phyloP scores from a whole-genome alignment of 2,797 vertebrate species.

The Sebastes hopkinsi region DNA sequence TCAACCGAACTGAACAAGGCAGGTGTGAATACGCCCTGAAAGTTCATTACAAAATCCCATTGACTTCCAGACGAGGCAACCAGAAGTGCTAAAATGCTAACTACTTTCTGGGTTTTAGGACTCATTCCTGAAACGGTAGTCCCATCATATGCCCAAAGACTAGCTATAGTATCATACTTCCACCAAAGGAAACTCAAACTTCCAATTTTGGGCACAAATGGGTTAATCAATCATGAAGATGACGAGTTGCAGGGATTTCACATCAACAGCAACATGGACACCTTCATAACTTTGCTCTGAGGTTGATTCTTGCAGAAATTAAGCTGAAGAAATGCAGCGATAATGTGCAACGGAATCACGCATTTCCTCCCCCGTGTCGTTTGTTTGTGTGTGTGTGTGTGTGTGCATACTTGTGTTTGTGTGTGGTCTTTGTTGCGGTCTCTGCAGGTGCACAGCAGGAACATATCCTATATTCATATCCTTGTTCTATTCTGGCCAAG shows the following conservation, averaged over 20 bases:
- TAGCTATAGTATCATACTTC: no score
- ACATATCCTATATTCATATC: slow-evolving; percentile 85
- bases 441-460: slow-evolving; percentile 80
- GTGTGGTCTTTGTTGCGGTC: slow-evolving; percentile 69
- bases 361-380: slow-evolving; percentile 69
- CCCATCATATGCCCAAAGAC: no score
- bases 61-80: no score
- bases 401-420: slow-evolving; percentile 2
- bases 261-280: background rate
- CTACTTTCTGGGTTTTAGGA: no score
- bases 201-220: background rate
- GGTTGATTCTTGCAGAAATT: background rate
- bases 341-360: slow-evolving; percentile 62
- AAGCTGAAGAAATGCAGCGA: slow-evolving; percentile 33
- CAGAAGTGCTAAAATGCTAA: no score
- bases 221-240: background rate
- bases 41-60: no score
- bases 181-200: no score
- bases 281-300: background rate
- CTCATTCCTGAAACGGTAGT: no score
- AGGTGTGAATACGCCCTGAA: no score
- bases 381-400: slow-evolving; percentile 26
- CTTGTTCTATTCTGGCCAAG: slow-evolving; percentile 77
- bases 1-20: no score
- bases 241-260: background rate